Percentiles rank a stretch among this genome's conserved stretches.
phyloP scores from a whole-genome alignment of 2,888 invertebrate species.

The Germaria angustata region DNA sequence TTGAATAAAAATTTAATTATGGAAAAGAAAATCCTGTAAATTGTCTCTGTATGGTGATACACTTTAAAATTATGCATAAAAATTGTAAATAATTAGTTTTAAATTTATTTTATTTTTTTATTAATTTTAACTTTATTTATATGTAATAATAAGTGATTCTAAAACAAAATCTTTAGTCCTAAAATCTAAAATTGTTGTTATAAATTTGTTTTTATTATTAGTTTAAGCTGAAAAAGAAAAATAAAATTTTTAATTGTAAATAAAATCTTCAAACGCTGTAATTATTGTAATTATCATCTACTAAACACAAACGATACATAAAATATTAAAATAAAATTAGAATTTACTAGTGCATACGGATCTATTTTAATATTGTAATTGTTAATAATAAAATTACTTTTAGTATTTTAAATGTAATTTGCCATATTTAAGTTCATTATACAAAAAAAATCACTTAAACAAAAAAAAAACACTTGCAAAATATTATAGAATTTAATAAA shows the following conservation, averaged over 20 bases:
- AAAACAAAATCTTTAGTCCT: constrained; percentile 9
- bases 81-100: constrained; percentile 43
- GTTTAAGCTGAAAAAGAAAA: not conserved
- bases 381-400: constrained; percentile 59
- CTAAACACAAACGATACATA: constrained; percentile 21
- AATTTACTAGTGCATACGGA: constrained; percentile 43
- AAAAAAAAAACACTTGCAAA: constrained; percentile 30
- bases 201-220: constrained; percentile 36
- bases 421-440: constrained; percentile 77
- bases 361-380: constrained; percentile 54
- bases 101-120: constrained; percentile 20
- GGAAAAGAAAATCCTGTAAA: constrained; percentile 26
- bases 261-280: constrained; percentile 32
- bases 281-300: constrained; percentile 58
- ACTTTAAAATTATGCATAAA: constrained; percentile 29
- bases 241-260: not conserved
- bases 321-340: constrained; percentile 36
- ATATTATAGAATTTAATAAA: constrained; percentile 60
- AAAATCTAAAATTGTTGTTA: constrained; percentile 13
- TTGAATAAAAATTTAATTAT: not conserved
- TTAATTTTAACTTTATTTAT: not conserved
- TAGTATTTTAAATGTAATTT: constrained; percentile 70
- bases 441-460: constrained; percentile 23
- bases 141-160: constrained; percentile 3
- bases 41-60: constrained; percentile 55